phyloP scores from a whole-genome alignment of 2,113 vertebrate species.

The Rallus limicola region DNA sequence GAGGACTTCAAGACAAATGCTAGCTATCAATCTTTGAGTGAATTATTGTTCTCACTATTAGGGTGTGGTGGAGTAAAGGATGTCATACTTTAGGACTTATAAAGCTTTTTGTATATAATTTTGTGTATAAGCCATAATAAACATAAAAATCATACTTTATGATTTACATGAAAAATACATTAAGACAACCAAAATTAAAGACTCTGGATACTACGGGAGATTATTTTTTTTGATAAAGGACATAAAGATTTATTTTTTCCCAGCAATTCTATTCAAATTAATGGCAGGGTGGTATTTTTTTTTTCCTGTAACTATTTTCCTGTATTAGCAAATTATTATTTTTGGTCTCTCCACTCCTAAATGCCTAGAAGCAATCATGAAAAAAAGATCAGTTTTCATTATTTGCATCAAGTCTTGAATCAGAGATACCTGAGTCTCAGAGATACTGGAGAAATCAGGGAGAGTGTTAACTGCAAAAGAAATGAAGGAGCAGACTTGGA shows the following conservation, averaged over 20 bases:
- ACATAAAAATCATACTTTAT: conserved; percentile 62
- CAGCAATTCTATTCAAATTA: conserved; percentile 18
- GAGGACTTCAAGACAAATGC: conserved; percentile 69
- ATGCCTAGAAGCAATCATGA: conserved; percentile 4
- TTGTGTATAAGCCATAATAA: conserved; percentile 72
- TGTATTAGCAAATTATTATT: conserved; percentile 1
- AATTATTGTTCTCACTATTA: conserved; percentile 73
- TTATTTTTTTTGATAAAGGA: background rate
- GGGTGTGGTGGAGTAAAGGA: conserved; percentile 73
- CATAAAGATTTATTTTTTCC: conserved; percentile 7
- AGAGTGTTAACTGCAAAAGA: background rate
- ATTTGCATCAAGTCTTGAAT: background rate
- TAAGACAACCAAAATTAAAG: conserved; percentile 65
- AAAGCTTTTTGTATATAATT: conserved; percentile 74
- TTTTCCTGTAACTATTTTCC: background rate
- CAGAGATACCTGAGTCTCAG: background rate
- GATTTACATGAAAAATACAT: conserved; percentile 56
- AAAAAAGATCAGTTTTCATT: background rate
- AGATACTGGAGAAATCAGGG: background rate
- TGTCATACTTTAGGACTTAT: conserved; percentile 71
- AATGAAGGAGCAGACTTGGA: background rate
- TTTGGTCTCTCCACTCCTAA: background rate
- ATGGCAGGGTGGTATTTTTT: background rate
- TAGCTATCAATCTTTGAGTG: conserved; percentile 77
- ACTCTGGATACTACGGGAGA: background rate